These are phyloP conservation scores for Zootoca vivipara DNA, from an alignment of 2,113 vertebrate genomes.

Conservation along the genomic window DNA sequence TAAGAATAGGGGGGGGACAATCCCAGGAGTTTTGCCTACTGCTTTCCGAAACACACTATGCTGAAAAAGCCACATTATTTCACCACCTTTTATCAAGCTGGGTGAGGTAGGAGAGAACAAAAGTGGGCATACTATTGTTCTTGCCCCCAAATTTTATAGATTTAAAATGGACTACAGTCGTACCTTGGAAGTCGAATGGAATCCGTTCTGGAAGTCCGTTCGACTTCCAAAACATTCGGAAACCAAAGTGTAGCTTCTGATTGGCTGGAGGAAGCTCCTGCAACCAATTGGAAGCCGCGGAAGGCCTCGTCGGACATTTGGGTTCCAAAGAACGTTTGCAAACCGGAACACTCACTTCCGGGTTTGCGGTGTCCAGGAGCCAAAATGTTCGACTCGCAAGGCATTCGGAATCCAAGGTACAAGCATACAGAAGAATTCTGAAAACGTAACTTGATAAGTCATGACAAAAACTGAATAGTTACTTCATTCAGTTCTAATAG, in stretches of 20 bases:
- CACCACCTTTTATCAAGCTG: background rate
- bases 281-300: too few relatives aligned
- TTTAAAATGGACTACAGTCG: background rate
- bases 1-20: background rate
- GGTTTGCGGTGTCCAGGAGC: too few relatives aligned
- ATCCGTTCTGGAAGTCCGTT: too few relatives aligned
- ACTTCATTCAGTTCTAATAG: background rate
- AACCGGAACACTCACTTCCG: too few relatives aligned
- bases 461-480: background rate
- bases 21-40: background rate
- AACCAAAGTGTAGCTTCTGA: too few relatives aligned
- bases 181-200: too few relatives aligned
- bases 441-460: background rate
- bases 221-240: too few relatives aligned
- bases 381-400: too few relatives aligned
- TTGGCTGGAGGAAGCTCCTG: too few relatives aligned
- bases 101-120: background rate
- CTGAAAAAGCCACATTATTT: background rate
- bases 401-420: too few relatives aligned
- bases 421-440: background rate
- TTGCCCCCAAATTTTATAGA: background rate
- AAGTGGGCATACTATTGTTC: background rate
- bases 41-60: background rate
- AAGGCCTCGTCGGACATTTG: rapidly evolving
- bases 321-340: too few relatives aligned